phyloP scores from a whole-genome alignment of 1,140 invertebrate genomes.

The Drosophila orena region DNA sequence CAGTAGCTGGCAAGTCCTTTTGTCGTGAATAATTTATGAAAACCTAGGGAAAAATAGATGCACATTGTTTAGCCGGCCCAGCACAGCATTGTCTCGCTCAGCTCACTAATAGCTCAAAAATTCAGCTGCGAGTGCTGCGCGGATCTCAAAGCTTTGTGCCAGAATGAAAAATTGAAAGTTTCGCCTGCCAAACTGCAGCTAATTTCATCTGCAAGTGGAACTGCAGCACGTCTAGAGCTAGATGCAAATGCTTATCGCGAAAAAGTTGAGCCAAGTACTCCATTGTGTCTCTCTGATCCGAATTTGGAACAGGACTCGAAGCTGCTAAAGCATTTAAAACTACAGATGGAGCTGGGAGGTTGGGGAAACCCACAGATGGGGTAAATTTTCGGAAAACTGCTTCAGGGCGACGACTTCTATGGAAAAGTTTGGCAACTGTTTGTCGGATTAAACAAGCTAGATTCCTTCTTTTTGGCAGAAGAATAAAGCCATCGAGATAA shows the following conservation, averaged over 20 bases:
- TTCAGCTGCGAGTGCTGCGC: slow-evolving; percentile 32
- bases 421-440: slow-evolving; percentile 62
- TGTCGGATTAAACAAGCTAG: slow-evolving; percentile 53
- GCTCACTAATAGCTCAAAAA: slow-evolving; percentile 65
- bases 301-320: slow-evolving; percentile 44
- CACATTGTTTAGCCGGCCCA: slow-evolving; percentile 55
- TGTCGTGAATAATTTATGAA: slow-evolving; percentile 76
- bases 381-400: slow-evolving; percentile 48
- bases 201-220: slow-evolving; percentile 52
- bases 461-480: slow-evolving; percentile 5
- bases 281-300: slow-evolving; percentile 51
- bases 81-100: slow-evolving; percentile 40
- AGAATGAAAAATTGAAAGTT: slow-evolving; percentile 55
- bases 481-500: slow-evolving; percentile 48
- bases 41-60: slow-evolving; percentile 43
- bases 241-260: slow-evolving; percentile 46
- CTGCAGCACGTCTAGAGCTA: slow-evolving; percentile 22
- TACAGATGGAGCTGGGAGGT: background rate
- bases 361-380: slow-evolving; percentile 27
- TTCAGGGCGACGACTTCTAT: slow-evolving; percentile 35
- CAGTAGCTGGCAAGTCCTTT: slow-evolving; percentile 50
- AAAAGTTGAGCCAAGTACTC: slow-evolving; percentile 32
- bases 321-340: slow-evolving; percentile 50
- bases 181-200: slow-evolving; percentile 43
- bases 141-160: slow-evolving; percentile 38